Conservation (phyloP, 2,113 vertebrate genomes). For the Spea bombifrons region DNA sequence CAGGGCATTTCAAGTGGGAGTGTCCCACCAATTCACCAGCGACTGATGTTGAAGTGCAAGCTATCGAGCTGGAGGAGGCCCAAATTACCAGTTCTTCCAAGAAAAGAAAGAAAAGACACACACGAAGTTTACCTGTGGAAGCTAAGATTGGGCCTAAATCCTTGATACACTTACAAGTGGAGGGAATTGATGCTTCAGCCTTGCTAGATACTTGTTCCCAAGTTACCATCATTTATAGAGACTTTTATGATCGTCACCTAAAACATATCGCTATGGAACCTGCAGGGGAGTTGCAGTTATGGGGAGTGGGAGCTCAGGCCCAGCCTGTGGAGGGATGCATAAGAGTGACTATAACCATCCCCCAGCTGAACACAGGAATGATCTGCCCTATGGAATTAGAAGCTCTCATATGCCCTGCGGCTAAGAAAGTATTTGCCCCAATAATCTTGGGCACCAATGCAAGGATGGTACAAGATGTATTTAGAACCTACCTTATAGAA, state of each 20-base stretch:
- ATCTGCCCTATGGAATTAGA: not conserved
- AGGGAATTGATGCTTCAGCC: not conserved
- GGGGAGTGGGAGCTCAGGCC: too few relatives aligned
- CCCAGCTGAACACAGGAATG: too few relatives aligned
- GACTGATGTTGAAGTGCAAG: not conserved
- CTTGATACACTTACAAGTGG: conserved; percentile 5
- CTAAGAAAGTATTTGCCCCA: not conserved
- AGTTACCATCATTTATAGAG: too few relatives aligned
- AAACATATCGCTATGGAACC: too few relatives aligned
- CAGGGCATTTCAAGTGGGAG: too few relatives aligned
- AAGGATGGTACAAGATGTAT: not conserved
- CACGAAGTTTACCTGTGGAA: not conserved
- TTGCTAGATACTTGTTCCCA: too few relatives aligned
- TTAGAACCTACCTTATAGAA: too few relatives aligned
- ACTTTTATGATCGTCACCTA: too few relatives aligned
- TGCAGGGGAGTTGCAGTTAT: too few relatives aligned
- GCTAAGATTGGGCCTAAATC: not conserved
- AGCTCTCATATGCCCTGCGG: not conserved
- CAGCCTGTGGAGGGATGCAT: too few relatives aligned
- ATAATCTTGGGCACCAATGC: not conserved
- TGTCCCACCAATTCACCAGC: not conserved
- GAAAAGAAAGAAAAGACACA: not conserved
- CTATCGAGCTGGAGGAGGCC: not conserved
- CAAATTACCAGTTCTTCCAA: not conserved
- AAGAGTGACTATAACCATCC: too few relatives aligned